These are phyloP conservation scores for Drosophila sproati DNA, from an alignment of 1,140 invertebrate genomes.

Conservation along the genomic window DNA sequence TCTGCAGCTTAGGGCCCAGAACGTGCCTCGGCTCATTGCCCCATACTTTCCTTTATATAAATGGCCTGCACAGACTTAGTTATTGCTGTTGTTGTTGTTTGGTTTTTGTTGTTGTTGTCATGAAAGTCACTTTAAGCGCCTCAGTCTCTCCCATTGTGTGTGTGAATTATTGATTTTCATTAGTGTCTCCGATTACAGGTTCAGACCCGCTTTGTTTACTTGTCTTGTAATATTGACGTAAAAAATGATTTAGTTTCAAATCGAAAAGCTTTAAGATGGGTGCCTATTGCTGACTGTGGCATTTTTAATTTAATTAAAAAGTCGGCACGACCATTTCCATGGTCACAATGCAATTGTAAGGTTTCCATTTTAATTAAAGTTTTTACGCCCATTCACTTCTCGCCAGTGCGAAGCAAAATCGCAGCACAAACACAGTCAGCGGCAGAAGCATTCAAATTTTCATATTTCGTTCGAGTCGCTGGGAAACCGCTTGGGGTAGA, in stretches of 20 bases:
- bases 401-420: slow-evolving; percentile 54
- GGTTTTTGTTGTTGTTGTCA: slow-evolving; percentile 26
- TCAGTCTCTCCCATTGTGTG: slow-evolving; percentile 50
- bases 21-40: slow-evolving; percentile 56
- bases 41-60: slow-evolving; percentile 75
- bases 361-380: slow-evolving; percentile 82
- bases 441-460: slow-evolving; percentile 56
- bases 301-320: slow-evolving; percentile 80
- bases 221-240: slow-evolving; percentile 41
- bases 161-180: slow-evolving; percentile 81
- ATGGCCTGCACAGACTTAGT: slow-evolving; percentile 45
- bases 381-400: slow-evolving; percentile 72
- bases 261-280: slow-evolving; percentile 44
- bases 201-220: slow-evolving; percentile 31
- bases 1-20: slow-evolving; percentile 64
- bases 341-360: slow-evolving; percentile 79
- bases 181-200: slow-evolving; percentile 71
- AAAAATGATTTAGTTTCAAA: slow-evolving; percentile 26
- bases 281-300: slow-evolving; percentile 48
- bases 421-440: slow-evolving; percentile 56
- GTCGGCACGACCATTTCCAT: slow-evolving; percentile 43
- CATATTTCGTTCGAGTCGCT: slow-evolving; percentile 63
- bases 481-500: slow-evolving; percentile 17
- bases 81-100: slow-evolving; percentile 42
- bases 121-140: slow-evolving; percentile 60